Conservation (phyloP, 64 coral and sea anemone genomes). For the Stichodactyla helianthus region DNA sequence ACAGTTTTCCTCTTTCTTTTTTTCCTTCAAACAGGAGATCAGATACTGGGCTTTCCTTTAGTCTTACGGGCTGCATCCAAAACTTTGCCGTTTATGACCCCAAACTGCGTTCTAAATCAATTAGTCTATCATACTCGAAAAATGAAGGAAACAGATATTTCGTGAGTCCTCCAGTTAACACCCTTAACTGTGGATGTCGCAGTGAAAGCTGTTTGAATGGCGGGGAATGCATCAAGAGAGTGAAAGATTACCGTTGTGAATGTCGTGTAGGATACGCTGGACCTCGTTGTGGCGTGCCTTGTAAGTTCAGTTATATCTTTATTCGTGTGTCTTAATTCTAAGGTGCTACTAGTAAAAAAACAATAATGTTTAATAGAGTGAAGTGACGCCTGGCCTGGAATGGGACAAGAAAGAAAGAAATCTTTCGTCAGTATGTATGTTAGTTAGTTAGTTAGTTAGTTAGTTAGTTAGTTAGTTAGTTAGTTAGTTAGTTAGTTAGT, state of each 20-base stretch:
- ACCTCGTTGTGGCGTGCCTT: conserved; percentile 28
- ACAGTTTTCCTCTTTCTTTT: background rate
- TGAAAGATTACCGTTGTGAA: conserved; percentile 60
- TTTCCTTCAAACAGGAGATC: conserved; percentile 22
- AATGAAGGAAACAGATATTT: background rate
- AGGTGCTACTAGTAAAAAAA: no score
- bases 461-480: no score
- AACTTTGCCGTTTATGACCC: conserved; percentile 44
- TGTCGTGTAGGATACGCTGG: conserved; percentile 72
- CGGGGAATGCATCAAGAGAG: conserved; percentile 33
- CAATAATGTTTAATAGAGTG: no score
- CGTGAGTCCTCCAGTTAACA: background rate
- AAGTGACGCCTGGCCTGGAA: no score
- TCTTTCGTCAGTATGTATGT: no score
- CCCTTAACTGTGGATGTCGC: conserved; percentile 57
- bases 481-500: no score
- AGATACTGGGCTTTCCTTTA: conserved; percentile 12
- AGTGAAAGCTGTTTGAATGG: conserved; percentile 32
- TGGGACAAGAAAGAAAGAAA: no score
- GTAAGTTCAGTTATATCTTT: conserved; percentile 3
- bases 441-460: no score
- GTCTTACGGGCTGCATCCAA: conserved; percentile 62
- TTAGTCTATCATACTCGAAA: conserved; percentile 17
- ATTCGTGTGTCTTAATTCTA: background rate
- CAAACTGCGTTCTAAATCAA: conserved; percentile 33